phyloP scores from a whole-genome alignment of 2,113 vertebrate genomes.

The Loxodonta africana region DNA sequence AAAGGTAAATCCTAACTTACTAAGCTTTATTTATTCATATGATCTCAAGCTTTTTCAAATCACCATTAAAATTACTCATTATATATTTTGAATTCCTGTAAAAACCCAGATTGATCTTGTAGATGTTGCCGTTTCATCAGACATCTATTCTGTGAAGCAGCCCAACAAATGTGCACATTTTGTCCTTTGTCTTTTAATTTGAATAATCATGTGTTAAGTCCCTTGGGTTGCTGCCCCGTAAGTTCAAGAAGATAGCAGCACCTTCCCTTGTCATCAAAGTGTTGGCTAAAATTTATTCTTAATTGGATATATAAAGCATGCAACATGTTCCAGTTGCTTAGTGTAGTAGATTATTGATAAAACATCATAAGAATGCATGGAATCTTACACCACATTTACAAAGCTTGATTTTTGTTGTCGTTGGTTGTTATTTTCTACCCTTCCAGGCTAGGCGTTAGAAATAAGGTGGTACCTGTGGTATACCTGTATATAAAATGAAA shows the following conservation, averaged over 20 bases:
- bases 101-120: constrained; percentile 37
- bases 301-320: constrained; percentile 56
- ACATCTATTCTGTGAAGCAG: constrained; percentile 43
- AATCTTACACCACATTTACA: constrained; percentile 22
- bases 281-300: constrained; percentile 23
- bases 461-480: background rate
- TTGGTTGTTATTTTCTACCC: background rate
- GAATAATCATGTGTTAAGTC: background rate
- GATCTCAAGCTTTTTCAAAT: constrained; percentile 51
- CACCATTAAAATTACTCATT: constrained; percentile 16
- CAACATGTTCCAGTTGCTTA: background rate
- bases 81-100: constrained; percentile 49
- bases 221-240: background rate
- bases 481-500: constrained; percentile 61
- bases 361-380: constrained; percentile 39
- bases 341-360: constrained; percentile 15
- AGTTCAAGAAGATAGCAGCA: background rate
- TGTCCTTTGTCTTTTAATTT: constrained; percentile 52
- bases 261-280: constrained; percentile 1
- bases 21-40: constrained; percentile 53
- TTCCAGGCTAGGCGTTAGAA: constrained; percentile 53
- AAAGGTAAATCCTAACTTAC: constrained; percentile 35
- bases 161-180: background rate
- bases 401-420: constrained; percentile 14
- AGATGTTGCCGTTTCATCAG: constrained; percentile 32